Evolutionary conservation across 2,888 invertebrate genomes (phyloP).

Genomic region (Prosopocoilus inquinatus): DNA sequence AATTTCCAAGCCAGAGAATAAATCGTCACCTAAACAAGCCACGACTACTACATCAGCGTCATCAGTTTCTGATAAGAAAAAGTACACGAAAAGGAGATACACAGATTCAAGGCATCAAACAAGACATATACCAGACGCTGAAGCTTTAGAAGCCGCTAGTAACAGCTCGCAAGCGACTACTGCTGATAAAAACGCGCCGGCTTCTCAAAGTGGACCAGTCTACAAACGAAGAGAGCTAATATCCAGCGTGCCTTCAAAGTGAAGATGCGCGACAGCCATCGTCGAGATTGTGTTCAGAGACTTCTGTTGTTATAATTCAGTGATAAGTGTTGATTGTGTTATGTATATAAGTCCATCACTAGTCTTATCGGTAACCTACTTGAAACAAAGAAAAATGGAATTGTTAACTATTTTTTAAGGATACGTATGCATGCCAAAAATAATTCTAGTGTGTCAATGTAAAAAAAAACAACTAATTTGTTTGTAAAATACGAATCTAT

Average conservation of each 20-base stretch:
- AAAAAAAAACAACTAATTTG: slow-evolving; percentile 8
- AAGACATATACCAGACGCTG: slow-evolving; percentile 57
- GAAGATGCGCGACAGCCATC: not conserved
- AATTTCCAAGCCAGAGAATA: slow-evolving; percentile 56
- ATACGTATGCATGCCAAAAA: slow-evolving; percentile 5
- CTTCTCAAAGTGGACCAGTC: slow-evolving; percentile 49
- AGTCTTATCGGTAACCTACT: not conserved
- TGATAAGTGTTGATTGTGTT: slow-evolving; percentile 1
- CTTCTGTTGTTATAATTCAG: slow-evolving; percentile 4
- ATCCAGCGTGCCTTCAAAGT: slow-evolving; percentile 64
- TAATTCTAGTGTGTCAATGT: slow-evolving; percentile 9
- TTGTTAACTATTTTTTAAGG: slow-evolving; percentile 4
- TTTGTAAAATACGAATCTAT: slow-evolving; percentile 15
- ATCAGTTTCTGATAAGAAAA: slow-evolving; percentile 54
- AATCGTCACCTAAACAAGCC: slow-evolving; percentile 49
- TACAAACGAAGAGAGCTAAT: slow-evolving; percentile 82
- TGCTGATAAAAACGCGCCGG: slow-evolving; percentile 17
- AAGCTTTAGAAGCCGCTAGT: slow-evolving; percentile 46
- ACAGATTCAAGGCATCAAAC: slow-evolving; percentile 62
- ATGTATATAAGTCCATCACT: not conserved
- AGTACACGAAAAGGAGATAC: slow-evolving; percentile 60
- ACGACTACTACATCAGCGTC: slow-evolving; percentile 34
- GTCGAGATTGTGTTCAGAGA: slow-evolving; percentile 10
- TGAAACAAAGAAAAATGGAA: not conserved
- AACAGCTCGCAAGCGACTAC: slow-evolving; percentile 13